phyloP scores from a whole-genome alignment of 2,888 invertebrate genomes.

The Phrixothrix hirtus region DNA sequence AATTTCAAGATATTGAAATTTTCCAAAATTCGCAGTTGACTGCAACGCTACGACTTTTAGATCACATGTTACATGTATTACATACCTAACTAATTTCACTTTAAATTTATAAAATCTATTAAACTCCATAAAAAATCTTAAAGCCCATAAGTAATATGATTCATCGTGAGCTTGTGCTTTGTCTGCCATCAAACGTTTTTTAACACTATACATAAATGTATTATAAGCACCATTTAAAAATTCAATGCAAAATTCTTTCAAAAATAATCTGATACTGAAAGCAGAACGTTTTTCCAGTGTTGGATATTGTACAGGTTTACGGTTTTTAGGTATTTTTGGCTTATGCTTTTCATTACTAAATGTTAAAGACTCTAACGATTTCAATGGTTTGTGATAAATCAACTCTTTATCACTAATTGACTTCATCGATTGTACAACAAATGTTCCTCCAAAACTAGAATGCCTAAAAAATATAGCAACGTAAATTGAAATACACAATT shows the following conservation, averaged over 20 bases:
- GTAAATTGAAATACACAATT: too few relatives aligned
- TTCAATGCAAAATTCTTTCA: constrained; percentile 93
- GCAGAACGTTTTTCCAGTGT: constrained; percentile 78
- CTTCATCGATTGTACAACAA: constrained; percentile 89
- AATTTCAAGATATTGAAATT: constrained; percentile 77
- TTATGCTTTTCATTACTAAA: constrained; percentile 76
- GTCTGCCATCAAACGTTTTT: constrained; percentile 71
- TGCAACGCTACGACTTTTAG: too few relatives aligned
- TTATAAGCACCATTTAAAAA: constrained; percentile 93
- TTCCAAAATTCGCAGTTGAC: too few relatives aligned
- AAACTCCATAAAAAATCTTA: constrained; percentile 97
- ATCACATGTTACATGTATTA: too few relatives aligned
- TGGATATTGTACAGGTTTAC: constrained; percentile 69
- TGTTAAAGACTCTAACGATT: constrained; percentile 74
- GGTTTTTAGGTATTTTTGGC: constrained; percentile 75
- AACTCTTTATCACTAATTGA: constrained; percentile 86
- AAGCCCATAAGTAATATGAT: constrained; percentile 91
- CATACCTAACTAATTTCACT: constrained; percentile 85
- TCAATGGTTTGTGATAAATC: constrained; percentile 85
- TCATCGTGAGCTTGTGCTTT: constrained; percentile 83
- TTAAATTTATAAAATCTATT: constrained; percentile 86
- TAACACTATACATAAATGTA: constrained; percentile 84
- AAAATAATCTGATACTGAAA: constrained; percentile 83
- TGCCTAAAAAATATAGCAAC: constrained; percentile 73
- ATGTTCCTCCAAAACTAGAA: constrained; percentile 93